Percentiles rank a stretch among this genome's conserved stretches.
Conservation (phyloP, 2,797 vertebrate species). For the Antennarius maculatus region DNA sequence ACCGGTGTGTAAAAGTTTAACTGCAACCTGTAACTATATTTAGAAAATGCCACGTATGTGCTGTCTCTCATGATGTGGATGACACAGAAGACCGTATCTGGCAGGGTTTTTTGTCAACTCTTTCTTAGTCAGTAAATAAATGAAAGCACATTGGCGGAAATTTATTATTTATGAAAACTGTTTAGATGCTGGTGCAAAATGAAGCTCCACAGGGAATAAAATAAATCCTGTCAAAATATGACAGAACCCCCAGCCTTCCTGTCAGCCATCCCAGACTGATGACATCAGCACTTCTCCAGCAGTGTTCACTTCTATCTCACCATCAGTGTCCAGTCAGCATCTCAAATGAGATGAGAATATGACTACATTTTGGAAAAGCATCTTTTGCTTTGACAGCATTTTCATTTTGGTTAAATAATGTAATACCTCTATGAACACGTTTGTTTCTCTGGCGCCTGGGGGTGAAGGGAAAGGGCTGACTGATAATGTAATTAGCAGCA, state of each 20-base stretch:
- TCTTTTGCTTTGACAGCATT: constrained; percentile 40
- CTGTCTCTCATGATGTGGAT: neutral
- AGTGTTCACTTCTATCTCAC: constrained; percentile 2
- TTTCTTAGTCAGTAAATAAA: constrained; percentile 18
- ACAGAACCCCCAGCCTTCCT: constrained; percentile 28
- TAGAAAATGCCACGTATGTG: neutral
- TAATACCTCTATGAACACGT: constrained; percentile 4
- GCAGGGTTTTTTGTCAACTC: neutral
- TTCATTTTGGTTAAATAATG: constrained; percentile 19
- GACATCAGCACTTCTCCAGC: constrained; percentile 57
- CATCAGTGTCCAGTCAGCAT: constrained; percentile 28
- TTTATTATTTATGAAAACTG: constrained; percentile 28
- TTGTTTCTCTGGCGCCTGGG: constrained; percentile 14
- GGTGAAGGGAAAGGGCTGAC: constrained; percentile 11
- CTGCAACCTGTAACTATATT: too few species aligned
- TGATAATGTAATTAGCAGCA: constrained; percentile 14
- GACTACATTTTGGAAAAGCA: constrained; percentile 15
- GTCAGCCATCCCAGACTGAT: constrained; percentile 50
- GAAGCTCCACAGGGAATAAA: constrained; percentile 11
- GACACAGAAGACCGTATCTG: constrained; percentile 6
- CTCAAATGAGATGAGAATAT: constrained; percentile 28
- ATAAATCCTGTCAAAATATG: constrained; percentile 51
- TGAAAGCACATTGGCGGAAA: constrained; percentile 14
- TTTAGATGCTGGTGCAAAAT: constrained; percentile 20
- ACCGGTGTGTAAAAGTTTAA: too few species aligned